Percentiles rank a stretch among this genome's conserved stretches.
Conservation (phyloP, 2,888 invertebrate genomes). For the Clanis bilineata region DNA sequence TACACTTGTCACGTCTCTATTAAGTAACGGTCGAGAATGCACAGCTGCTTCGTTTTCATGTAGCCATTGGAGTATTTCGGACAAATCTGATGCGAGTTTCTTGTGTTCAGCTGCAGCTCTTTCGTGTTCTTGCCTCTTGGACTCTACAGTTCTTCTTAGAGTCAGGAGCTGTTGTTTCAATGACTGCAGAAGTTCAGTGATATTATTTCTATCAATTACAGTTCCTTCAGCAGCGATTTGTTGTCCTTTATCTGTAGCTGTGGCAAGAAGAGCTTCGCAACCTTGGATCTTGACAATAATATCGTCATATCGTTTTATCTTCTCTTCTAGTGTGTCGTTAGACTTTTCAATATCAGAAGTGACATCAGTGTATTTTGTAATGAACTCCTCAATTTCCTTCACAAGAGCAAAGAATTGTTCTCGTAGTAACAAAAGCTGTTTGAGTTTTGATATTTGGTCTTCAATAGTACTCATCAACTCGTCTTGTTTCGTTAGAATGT, state of each 20-base stretch:
- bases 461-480: constrained; percentile 93
- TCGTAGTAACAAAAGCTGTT: constrained; percentile 89
- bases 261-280: constrained; percentile 92
- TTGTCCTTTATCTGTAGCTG: constrained; percentile 95
- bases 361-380: constrained; percentile 92
- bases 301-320: constrained; percentile 93
- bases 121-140: constrained; percentile 93
- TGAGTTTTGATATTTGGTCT: constrained; percentile 91
- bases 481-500: constrained; percentile 90
- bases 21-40: constrained; percentile 91
- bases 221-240: constrained; percentile 96
- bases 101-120: constrained; percentile 93
- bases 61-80: constrained; percentile 91
- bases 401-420: constrained; percentile 94
- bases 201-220: constrained; percentile 91
- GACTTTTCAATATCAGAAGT: constrained; percentile 93
- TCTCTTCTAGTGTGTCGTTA: constrained; percentile 91
- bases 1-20: constrained; percentile 89
- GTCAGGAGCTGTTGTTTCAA: constrained; percentile 92
- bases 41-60: constrained; percentile 91
- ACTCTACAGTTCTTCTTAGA: constrained; percentile 91
- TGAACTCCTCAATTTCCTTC: constrained; percentile 93
- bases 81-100: constrained; percentile 91
- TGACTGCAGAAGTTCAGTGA: constrained; percentile 93
- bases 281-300: constrained; percentile 93